Evolutionary conservation across 1,140 invertebrate species (phyloP).

Genomic region (Sycophila sp.): DNA sequence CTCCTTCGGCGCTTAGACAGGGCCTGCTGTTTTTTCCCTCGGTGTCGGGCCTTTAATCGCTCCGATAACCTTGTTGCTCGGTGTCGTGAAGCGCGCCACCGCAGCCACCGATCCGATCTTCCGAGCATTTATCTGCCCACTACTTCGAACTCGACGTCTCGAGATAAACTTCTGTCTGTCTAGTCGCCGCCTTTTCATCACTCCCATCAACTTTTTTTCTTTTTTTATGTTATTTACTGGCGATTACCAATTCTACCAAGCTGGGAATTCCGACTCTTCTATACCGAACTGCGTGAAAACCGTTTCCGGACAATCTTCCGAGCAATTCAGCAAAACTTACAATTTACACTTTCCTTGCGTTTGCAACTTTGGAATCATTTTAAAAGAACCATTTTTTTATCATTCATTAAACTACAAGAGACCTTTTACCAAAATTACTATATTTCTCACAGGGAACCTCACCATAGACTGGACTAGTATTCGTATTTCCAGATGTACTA

Average conservation of each 20-base stretch:
- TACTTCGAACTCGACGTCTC: not conserved
- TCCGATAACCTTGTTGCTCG: constrained; percentile 25
- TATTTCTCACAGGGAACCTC: too few species aligned
- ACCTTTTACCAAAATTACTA: too few species aligned
- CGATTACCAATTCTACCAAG: not conserved
- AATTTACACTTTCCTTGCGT: too few species aligned
- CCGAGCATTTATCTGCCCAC: not conserved
- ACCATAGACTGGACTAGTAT: too few species aligned
- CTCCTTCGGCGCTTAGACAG: not conserved
- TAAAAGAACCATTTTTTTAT: too few species aligned
- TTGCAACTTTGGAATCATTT: too few species aligned
- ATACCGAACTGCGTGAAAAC: too few species aligned
- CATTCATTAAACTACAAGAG: too few species aligned
- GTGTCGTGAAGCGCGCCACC: constrained; percentile 1
- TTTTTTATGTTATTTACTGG: not conserved
- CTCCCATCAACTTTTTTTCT: too few species aligned
- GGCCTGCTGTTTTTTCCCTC: not conserved
- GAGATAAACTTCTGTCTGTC: not conserved
- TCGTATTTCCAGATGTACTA: too few species aligned
- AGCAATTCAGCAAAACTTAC: too few species aligned
- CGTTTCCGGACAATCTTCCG: too few species aligned
- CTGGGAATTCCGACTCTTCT: not conserved
- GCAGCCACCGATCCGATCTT: not conserved
- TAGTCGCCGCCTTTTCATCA: not conserved
- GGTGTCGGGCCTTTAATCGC: constrained; percentile 7